Base-by-base conservation (phyloP, 2,113 vertebrate species). In the Brienomyrus longianalis region DNA sequence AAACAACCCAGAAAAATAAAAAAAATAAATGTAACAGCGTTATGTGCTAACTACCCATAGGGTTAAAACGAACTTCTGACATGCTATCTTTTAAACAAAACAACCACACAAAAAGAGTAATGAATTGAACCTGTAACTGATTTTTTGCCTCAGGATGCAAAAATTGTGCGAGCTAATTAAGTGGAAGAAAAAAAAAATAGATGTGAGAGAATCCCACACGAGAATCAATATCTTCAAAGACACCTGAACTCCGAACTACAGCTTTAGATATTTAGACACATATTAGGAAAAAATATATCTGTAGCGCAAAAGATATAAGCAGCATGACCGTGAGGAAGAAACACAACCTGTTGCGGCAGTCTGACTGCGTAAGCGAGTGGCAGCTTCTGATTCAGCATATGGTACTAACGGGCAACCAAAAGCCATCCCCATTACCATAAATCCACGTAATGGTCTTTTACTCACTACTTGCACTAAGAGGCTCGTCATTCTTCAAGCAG, bases 211-310 rank as follows among this genome's bases (percentile, higher is more conserved):
- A 43, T 39, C 31, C 31, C 35, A 80, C 66, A 31, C 47, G 13
- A 89, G 87, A 92, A 93, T 93, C 93, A 83, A 92, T 94, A 89
- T 77, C 90, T 90, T 31, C 10, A 83, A 91, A 77, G 86, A 48
- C 51, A 45, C 89, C 92, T 88, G 84, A 91, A 90, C 90, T 92
- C 89, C 89, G 43, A 89, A 89, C 91, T 77, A 80, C 17, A 39
- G 35, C 27, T 88, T 88, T 74, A 77, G 70, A 39, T 39, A 80
- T 52, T 48, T 23, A 31, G 85, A 87, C 51, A 74, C 48, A 15
- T 89, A 48, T 35, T 83, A 39, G 47, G 51, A 23, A 27, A 88
- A 50, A 50, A 45, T 48, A 17, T n/a, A 19, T 89, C 21, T 54
- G 70, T 80, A 11, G 62, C 45, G 10, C 39, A 35, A 56, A 89